Evolutionary conservation across 2,888 invertebrate species (phyloP).

Genomic region (Drosophila bunnanda): DNA sequence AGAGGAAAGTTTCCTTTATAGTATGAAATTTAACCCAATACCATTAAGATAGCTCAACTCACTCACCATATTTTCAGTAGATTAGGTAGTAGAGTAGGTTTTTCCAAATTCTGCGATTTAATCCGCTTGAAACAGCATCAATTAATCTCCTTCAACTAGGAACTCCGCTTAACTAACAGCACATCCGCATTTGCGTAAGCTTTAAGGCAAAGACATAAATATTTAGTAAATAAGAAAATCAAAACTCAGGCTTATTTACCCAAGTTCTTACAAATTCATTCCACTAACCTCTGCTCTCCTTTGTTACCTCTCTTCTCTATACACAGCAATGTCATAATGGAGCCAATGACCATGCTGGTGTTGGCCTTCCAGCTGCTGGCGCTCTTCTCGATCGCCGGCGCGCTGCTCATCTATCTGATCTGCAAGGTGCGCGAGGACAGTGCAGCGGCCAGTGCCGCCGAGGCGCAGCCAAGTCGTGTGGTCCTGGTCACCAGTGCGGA

Average conservation of each 20-base stretch:
- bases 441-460: slow-evolving; percentile 81
- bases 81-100: not conserved
- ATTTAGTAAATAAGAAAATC: not conserved
- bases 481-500: slow-evolving; percentile 92
- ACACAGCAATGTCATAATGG: slow-evolving; percentile 87
- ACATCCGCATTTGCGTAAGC: not conserved
- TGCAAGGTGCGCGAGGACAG: slow-evolving; percentile 89
- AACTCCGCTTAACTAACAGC: not conserved
- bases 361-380: slow-evolving; percentile 92
- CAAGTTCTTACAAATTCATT: not conserved
- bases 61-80: not conserved
- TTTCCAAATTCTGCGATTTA: not conserved
- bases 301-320: not conserved
- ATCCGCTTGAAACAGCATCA: not conserved
- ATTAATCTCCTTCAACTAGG: too few species aligned
- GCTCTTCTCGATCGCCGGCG: slow-evolving; percentile 93
- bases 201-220: not conserved
- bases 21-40: not conserved
- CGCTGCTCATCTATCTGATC: slow-evolving; percentile 90
- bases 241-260: not conserved
- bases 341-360: slow-evolving; percentile 92
- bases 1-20: not conserved
- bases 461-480: slow-evolving; percentile 87
- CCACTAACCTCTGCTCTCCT: not conserved
- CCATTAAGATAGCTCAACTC: not conserved